Percentiles rank a stretch among this genome's conserved stretches.
These are phyloP conservation scores for Proisotoma minuta DNA, from an alignment of 2,888 invertebrate species.

Conservation along the genomic window DNA sequence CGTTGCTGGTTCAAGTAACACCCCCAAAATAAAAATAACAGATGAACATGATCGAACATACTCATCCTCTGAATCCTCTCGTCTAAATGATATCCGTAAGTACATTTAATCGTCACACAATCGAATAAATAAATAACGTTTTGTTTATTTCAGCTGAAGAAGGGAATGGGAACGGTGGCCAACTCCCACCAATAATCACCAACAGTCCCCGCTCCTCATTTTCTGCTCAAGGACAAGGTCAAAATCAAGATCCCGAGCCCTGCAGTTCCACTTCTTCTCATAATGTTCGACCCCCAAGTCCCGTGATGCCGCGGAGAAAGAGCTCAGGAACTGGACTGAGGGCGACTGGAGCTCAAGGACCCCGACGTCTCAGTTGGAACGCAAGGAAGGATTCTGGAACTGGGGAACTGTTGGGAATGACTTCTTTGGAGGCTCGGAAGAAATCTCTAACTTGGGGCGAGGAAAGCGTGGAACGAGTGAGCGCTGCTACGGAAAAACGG, in stretches of 20 bases:
- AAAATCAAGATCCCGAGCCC: background rate
- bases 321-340: conserved; percentile 34
- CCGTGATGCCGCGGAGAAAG: conserved; percentile 43
- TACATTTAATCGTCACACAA: background rate
- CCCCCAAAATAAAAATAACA: conserved; percentile 51
- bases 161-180: background rate
- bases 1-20: conserved; percentile 16
- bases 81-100: conserved; percentile 39
- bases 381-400: conserved; percentile 51
- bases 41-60: conserved; percentile 53
- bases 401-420: conserved; percentile 11
- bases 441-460: conserved; percentile 54
- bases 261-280: background rate
- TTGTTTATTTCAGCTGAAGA: background rate
- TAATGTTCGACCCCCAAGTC: conserved; percentile 43
- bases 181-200: background rate
- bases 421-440: conserved; percentile 47
- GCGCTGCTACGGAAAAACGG: conserved; percentile 22
- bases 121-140: background rate
- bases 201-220: background rate
- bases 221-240: background rate
- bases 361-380: conserved; percentile 45
- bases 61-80: conserved; percentile 49
- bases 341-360: conserved; percentile 29
- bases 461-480: conserved; percentile 34